phyloP scores from a whole-genome alignment of 2,113 vertebrate genomes.

The Neodontobutis hainanensis region DNA sequence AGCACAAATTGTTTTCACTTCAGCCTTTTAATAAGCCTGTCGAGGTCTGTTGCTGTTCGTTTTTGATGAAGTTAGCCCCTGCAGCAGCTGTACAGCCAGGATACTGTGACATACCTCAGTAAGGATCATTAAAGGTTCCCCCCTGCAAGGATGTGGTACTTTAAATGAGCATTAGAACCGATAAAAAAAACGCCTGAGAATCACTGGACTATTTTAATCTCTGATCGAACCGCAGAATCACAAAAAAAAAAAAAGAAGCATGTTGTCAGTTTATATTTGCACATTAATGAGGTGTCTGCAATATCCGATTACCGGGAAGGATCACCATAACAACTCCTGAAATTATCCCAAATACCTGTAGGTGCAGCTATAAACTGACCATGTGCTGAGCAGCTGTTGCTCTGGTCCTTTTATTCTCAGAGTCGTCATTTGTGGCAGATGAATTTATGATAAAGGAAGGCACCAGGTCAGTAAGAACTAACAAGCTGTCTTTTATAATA shows the following conservation, averaged over 20 bases:
- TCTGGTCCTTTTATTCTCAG: constrained; percentile 31
- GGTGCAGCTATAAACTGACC: constrained; percentile 61
- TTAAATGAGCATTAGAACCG: constrained; percentile 43
- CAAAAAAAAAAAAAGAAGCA: too few species aligned
- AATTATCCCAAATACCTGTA: constrained; percentile 71
- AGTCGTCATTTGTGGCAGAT: constrained; percentile 18
- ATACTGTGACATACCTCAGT: constrained; percentile 30
- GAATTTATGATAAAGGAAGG: constrained; percentile 10
- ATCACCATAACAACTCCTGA: constrained; percentile 62
- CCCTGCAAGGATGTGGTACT: constrained; percentile 54
- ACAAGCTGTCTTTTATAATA: not conserved
- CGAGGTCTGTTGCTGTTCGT: constrained; percentile 32
- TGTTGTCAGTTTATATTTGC: not conserved
- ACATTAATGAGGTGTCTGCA: constrained; percentile 11
- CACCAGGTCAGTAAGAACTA: not conserved
- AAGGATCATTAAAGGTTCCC: constrained; percentile 49
- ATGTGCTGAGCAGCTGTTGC: constrained; percentile 64
- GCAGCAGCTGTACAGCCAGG: constrained; percentile 35
- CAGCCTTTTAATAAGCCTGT: constrained; percentile 51
- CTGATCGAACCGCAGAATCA: too few species aligned
- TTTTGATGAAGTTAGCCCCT: constrained; percentile 39
- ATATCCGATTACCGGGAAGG: constrained; percentile 23
- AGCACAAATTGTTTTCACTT: constrained; percentile 66
- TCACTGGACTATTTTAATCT: constrained; percentile 10
- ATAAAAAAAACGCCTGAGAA: constrained; percentile 29